Conservation (phyloP, 2,113 vertebrate genomes). For the Lophius piscatorius region DNA sequence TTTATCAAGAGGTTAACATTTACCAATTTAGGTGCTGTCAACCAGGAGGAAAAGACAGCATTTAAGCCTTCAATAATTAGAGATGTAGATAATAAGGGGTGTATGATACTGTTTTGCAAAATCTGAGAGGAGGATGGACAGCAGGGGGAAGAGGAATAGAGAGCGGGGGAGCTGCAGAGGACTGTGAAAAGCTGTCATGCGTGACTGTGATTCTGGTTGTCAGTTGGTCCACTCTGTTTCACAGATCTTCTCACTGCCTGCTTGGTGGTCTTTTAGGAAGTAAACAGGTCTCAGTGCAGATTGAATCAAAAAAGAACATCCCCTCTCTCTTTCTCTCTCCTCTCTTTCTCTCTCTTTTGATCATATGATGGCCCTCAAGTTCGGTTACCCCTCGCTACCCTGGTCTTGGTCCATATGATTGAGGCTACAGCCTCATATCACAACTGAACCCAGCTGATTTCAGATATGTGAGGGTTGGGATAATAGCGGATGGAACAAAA, state of each 20-base stretch:
- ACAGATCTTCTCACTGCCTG: constrained; percentile 72
- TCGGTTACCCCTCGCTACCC: constrained; percentile 57
- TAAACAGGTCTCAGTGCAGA: constrained; percentile 67
- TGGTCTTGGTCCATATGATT: constrained; percentile 62
- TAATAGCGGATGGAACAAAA: no score
- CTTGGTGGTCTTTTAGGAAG: constrained; percentile 71
- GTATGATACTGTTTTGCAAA: constrained; percentile 57
- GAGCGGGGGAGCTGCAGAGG: constrained; percentile 20
- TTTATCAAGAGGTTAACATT: constrained; percentile 25
- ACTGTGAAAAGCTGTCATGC: constrained; percentile 71
- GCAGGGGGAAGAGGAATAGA: constrained; percentile 27
- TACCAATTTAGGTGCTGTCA: constrained; percentile 7
- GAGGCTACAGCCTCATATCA: constrained; percentile 33
- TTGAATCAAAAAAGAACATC: constrained; percentile 65
- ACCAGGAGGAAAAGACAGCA: not conserved
- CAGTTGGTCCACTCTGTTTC: constrained; percentile 78
- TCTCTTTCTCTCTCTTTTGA: constrained; percentile 18
- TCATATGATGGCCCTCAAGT: constrained; percentile 68
- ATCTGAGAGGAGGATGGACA: constrained; percentile 54
- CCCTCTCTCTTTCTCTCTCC: constrained; percentile 27
- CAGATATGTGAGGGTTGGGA: not conserved
- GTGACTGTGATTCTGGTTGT: constrained; percentile 73
- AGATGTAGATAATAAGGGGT: constrained; percentile 29
- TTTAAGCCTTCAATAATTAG: no score
- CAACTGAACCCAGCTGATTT: constrained; percentile 31